Conservation (phyloP, 2,888 invertebrate species). For the Clepsis dumicolana region DNA sequence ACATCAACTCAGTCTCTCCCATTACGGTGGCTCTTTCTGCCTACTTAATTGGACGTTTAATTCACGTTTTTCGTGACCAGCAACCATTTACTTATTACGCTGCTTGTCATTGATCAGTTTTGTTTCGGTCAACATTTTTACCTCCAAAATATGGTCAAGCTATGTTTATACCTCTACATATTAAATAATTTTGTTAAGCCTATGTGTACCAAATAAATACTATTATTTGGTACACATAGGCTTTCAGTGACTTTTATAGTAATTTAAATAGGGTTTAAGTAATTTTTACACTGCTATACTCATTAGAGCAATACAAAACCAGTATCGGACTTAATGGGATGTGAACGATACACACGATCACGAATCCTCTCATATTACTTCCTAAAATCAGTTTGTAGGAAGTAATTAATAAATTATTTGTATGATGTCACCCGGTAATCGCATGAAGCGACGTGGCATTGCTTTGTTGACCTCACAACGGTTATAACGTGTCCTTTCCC, state of each 20-base stretch:
- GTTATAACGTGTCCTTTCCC: constrained; percentile 44
- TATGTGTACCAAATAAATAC: too few species aligned
- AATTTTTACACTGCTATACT: background rate
- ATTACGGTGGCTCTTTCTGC: background rate
- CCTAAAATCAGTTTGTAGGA: constrained; percentile 13
- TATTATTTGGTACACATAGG: too few species aligned
- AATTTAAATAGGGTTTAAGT: too few species aligned
- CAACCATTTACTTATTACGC: background rate
- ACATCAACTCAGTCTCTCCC: background rate
- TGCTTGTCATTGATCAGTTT: background rate
- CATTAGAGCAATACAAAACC: background rate
- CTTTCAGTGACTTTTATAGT: too few species aligned
- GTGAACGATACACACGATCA: constrained; percentile 1
- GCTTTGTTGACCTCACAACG: constrained; percentile 23
- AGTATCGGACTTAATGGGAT: background rate
- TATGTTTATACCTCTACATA: too few species aligned
- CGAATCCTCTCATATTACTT: constrained; percentile 3
- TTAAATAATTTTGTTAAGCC: too few species aligned
- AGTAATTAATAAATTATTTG: constrained; percentile 6
- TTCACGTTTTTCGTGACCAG: constrained; percentile 6
- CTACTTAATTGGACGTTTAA: background rate
- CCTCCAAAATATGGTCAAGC: background rate
- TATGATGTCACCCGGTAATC: constrained; percentile 37
- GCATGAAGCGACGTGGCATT: constrained; percentile 21
- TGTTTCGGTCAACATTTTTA: background rate